Evolutionary conservation across 2,113 vertebrate genomes (phyloP).

Genomic region (Sprattus sprattus): DNA sequence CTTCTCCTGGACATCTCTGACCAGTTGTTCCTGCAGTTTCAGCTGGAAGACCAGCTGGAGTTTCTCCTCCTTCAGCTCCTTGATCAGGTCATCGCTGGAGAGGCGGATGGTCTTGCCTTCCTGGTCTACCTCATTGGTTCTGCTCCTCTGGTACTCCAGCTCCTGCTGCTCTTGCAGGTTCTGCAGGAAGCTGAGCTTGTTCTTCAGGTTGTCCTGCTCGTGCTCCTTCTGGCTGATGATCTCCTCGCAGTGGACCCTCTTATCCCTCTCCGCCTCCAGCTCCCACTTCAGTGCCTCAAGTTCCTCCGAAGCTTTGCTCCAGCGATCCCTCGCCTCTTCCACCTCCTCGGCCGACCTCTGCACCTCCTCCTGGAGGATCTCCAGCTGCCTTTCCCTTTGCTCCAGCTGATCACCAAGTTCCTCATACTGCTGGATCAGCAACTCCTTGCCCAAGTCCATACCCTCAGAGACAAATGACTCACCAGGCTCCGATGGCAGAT

Average conservation of each 20-base stretch:
- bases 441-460: constrained; percentile 56
- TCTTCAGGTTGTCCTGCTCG: constrained; percentile 55
- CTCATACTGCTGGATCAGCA: constrained; percentile 64
- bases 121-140: not conserved
- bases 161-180: constrained; percentile 29
- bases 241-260: constrained; percentile 42
- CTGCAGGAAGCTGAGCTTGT: constrained; percentile 54
- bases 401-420: constrained; percentile 69
- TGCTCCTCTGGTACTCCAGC: constrained; percentile 25
- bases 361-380: constrained; percentile 63
- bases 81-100: constrained; percentile 48
- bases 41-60: constrained; percentile 56
- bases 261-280: constrained; percentile 56
- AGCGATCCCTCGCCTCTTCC: constrained; percentile 69
- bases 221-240: constrained; percentile 54
- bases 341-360: constrained; percentile 59
- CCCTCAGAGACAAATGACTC: fast-evolving
- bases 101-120: constrained; percentile 30
- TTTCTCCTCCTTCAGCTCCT: constrained; percentile 62
- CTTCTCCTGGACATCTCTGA: constrained; percentile 65
- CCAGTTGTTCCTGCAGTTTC: constrained; percentile 63
- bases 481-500: constrained; percentile 29
- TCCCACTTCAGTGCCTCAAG: constrained; percentile 55
- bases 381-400: constrained; percentile 65
- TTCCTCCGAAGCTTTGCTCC: constrained; percentile 60